Conservation (phyloP, 2,888 invertebrate genomes). For the Xanthia icteritia region DNA sequence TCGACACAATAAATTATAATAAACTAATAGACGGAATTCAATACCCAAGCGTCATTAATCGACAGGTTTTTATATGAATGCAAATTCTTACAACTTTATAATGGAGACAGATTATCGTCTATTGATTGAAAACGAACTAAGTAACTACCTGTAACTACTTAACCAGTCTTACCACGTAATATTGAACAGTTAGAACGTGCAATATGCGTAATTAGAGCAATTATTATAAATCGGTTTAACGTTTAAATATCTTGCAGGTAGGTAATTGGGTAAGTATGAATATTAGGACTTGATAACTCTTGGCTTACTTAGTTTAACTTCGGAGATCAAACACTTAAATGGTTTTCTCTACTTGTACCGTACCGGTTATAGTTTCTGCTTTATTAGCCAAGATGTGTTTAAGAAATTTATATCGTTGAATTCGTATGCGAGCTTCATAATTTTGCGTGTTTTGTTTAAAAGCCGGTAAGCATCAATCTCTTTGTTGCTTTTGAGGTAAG, state of each 20-base stretch:
- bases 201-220: conserved; percentile 23
- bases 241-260: conserved; percentile 15
- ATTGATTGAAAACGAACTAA: not conserved
- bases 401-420: not conserved
- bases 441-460: not conserved
- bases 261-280: conserved; percentile 23
- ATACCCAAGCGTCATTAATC: not conserved
- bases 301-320: not conserved
- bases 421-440: not conserved
- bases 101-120: conserved; percentile 1
- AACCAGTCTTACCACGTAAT: not conserved
- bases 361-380: not conserved
- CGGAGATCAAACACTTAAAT: not conserved
- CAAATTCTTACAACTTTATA: conserved; percentile 13
- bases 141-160: conserved; percentile 5
- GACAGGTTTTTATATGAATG: not conserved
- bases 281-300: not conserved
- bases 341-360: not conserved
- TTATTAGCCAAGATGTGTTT: not conserved
- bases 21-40: not conserved
- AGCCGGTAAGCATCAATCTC: not conserved
- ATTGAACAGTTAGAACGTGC: conserved; percentile 9
- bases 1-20: not conserved
- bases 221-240: conserved; percentile 25
- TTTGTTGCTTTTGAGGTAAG: not conserved